Evolutionary conservation across 2,113 vertebrate genomes (phyloP).

Genomic region (Channa maculata): DNA sequence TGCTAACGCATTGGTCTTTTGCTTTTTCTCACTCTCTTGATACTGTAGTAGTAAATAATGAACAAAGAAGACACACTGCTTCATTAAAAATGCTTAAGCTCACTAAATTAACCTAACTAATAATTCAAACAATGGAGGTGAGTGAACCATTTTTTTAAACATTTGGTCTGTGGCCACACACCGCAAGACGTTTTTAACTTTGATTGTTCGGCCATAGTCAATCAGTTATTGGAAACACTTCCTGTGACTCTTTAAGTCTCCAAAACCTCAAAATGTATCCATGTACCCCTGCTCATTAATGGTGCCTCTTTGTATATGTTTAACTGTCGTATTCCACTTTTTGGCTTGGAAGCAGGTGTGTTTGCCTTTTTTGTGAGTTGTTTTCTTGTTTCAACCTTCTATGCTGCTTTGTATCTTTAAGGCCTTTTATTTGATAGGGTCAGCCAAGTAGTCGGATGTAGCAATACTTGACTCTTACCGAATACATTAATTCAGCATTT

Average conservation of each 20-base stretch:
- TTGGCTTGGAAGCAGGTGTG: constrained; percentile 62
- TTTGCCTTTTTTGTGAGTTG: constrained; percentile 68
- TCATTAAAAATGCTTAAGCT: constrained; percentile 69
- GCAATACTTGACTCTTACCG: constrained; percentile 5
- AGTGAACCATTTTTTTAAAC: constrained; percentile 63
- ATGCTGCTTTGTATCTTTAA: constrained; percentile 45
- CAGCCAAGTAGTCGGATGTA: constrained; percentile 41
- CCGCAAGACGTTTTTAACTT: neutral
- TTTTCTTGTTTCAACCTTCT: constrained; percentile 42
- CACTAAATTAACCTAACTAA: constrained; percentile 71
- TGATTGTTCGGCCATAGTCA: constrained; percentile 12
- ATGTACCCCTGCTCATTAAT: constrained; percentile 4
- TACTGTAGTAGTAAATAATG: constrained; percentile 49
- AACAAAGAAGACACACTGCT: constrained; percentile 67
- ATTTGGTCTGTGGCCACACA: constrained; percentile 1
- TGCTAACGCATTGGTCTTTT: constrained; percentile 50
- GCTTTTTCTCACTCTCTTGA: constrained; percentile 45
- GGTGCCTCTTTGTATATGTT: constrained; percentile 13
- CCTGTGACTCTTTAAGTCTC: neutral
- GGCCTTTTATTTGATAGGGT: constrained; percentile 45
- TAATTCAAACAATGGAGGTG: constrained; percentile 70
- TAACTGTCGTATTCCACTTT: constrained; percentile 11
- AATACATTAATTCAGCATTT: neutral
- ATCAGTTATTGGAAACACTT: constrained; percentile 18
- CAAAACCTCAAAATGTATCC: constrained; percentile 4